A percentile compares a stretch with the other conserved stretches of the same genome.
Evolutionary conservation across 1,140 invertebrate genomes (phyloP).

Genomic region (Ceratosolen solmsi): DNA sequence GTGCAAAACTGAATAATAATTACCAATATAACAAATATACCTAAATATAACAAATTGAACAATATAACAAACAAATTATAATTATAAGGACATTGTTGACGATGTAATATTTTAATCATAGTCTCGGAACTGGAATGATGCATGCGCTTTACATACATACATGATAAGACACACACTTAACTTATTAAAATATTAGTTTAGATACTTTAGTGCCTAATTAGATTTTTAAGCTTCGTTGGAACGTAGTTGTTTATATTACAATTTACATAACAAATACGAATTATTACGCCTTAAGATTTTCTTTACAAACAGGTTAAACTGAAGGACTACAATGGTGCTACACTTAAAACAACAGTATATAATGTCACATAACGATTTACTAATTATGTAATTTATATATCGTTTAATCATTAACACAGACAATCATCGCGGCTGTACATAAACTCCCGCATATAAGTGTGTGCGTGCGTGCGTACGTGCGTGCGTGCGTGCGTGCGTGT

Average conservation of each 20-base stretch:
- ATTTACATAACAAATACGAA: constrained; percentile 4
- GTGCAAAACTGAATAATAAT: constrained; percentile 25
- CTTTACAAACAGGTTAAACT: constrained; percentile 27
- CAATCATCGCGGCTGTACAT: constrained; percentile 47
- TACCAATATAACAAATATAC: no score
- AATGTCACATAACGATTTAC: constrained; percentile 30
- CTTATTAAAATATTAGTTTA: constrained; percentile 28
- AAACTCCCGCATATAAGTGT: constrained; percentile 67
- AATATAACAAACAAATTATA: constrained; percentile 40
- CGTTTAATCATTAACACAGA: constrained; percentile 19
- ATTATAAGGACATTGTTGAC: background rate
- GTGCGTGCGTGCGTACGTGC: constrained; percentile 40
- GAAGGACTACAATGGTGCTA: constrained; percentile 37
- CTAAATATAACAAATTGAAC: background rate
- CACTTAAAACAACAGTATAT: constrained; percentile 19
- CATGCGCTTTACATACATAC: constrained; percentile 43
- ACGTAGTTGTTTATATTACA: constrained; percentile 29
- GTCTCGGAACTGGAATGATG: constrained; percentile 39
- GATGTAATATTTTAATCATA: constrained; percentile 38
- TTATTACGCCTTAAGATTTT: constrained; percentile 20
- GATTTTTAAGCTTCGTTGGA: constrained; percentile 39
- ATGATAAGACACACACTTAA: constrained; percentile 2
- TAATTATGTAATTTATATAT: constrained; percentile 37
- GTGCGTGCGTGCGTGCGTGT: background rate
- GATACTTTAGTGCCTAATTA: constrained; percentile 30